Evolutionary conservation across 2,888 invertebrate genomes (phyloP).

Genomic region (Allacma fusca): DNA sequence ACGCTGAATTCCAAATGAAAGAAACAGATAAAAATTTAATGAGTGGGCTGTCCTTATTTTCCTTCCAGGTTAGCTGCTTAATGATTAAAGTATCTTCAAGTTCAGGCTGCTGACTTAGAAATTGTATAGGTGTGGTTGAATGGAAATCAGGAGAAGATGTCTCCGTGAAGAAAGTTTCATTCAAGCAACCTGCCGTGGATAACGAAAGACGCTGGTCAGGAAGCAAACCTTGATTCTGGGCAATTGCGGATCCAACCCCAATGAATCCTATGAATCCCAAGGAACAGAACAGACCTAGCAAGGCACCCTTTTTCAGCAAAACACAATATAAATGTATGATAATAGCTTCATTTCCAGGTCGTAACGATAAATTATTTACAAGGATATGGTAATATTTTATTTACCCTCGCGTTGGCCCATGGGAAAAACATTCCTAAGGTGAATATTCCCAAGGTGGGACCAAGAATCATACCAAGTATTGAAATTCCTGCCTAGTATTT

Average conservation of each 20-base stretch:
- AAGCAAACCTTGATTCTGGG: slow-evolving; percentile 47
- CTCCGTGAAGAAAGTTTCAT: background rate
- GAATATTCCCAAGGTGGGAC: slow-evolving; percentile 54
- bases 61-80: background rate
- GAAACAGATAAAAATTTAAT: slow-evolving; percentile 18
- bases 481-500: slow-evolving; percentile 48
- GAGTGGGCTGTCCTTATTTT: background rate
- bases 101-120: too few relatives aligned
- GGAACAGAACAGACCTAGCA: slow-evolving; percentile 51
- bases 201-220: slow-evolving; percentile 52
- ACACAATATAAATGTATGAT: too few relatives aligned
- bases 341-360: background rate
- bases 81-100: background rate
- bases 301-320: slow-evolving; percentile 53
- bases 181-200: slow-evolving; percentile 25
- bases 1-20: slow-evolving; percentile 29
- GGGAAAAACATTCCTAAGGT: slow-evolving; percentile 56
- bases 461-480: slow-evolving; percentile 48
- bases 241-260: slow-evolving; percentile 53
- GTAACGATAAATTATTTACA: background rate
- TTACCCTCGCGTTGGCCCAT: slow-evolving; percentile 49
- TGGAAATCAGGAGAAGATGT: background rate
- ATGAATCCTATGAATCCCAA: slow-evolving; percentile 50
- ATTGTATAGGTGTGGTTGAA: too few relatives aligned
- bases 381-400: too few relatives aligned